Evolutionary conservation across 92 coral and sea anemone species (phyloP).

Genomic region (Porites divaricata): DNA sequence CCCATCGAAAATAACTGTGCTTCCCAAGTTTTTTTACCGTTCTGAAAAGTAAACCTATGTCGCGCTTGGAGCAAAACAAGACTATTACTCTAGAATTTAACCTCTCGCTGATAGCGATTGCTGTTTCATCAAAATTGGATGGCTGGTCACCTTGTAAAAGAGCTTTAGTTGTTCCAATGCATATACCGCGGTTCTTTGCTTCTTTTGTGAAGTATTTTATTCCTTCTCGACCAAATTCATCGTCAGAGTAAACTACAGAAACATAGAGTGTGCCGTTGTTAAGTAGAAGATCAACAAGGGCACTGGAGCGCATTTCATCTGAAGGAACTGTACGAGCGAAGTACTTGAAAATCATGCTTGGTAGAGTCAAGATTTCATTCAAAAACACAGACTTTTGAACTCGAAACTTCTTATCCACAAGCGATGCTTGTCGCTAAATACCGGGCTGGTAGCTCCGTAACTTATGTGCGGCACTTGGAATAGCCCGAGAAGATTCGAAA

Average conservation of each 20-base stretch:
- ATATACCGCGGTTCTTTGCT: conserved; percentile 48
- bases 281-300: conserved; percentile 43
- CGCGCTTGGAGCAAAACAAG: conserved; percentile 62
- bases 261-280: conserved; percentile 54
- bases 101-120: conserved; percentile 23
- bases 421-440: conserved; percentile 65
- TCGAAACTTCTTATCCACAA: background rate
- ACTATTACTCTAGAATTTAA: conserved; percentile 52
- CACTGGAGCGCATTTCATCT: conserved; percentile 57
- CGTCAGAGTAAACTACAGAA: conserved; percentile 73
- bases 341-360: conserved; percentile 20
- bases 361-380: no score
- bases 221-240: conserved; percentile 66
- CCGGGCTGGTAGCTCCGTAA: conserved; percentile 72
- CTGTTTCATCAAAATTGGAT: conserved; percentile 24
- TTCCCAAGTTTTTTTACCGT: conserved; percentile 40
- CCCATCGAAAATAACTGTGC: conserved; percentile 48
- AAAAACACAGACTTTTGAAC: no score
- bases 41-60: conserved; percentile 43
- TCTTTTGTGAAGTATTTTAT: conserved; percentile 46
- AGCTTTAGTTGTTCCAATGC: conserved; percentile 45
- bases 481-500: conserved; percentile 67
- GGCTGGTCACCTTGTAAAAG: conserved; percentile 37
- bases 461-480: conserved; percentile 72
- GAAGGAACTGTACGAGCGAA: conserved; percentile 73